phyloP scores from a whole-genome alignment of 2,888 invertebrate species.

The Aspidiotus destructor region DNA sequence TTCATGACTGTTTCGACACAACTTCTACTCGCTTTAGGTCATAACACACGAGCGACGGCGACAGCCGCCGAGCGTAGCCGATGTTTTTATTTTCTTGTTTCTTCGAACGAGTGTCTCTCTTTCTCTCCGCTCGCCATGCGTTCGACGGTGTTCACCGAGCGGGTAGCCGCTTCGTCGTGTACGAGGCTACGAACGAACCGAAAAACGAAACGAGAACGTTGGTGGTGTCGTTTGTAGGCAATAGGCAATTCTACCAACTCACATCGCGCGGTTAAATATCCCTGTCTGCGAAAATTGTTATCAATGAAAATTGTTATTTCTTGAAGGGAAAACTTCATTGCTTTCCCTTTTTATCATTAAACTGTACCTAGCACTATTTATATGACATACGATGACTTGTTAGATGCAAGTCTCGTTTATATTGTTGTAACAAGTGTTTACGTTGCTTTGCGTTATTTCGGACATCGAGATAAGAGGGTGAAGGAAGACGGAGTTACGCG shows the following conservation, averaged over 20 bases:
- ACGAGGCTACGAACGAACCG: neutral
- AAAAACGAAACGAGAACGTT: neutral
- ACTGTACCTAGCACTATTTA: slow-evolving; percentile 7
- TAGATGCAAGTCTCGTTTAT: slow-evolving; percentile 22
- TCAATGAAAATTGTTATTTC: neutral
- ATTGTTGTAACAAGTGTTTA: slow-evolving; percentile 28
- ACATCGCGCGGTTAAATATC: slow-evolving; percentile 1
- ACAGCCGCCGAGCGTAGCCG: slow-evolving; percentile 14
- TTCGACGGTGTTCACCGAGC: neutral
- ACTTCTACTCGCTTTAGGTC: slow-evolving; percentile 32
- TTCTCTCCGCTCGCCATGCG: neutral
- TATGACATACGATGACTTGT: slow-evolving; percentile 31
- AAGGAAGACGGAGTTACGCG: no score
- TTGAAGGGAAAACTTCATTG: slow-evolving; percentile 5
- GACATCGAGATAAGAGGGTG: neutral
- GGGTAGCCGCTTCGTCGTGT: neutral
- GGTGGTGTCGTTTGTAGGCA: no score
- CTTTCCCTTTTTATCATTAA: slow-evolving; percentile 1
- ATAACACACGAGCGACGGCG: slow-evolving; percentile 14
- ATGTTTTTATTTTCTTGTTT: slow-evolving; percentile 25
- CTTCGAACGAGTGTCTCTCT: neutral
- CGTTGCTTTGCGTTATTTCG: slow-evolving; percentile 9
- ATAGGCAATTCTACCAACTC: neutral
- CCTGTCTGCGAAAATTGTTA: neutral
- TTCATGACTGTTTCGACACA: slow-evolving; percentile 33